Conservation (phyloP, 2,797 vertebrate genomes). For the Prunella strophiata region DNA sequence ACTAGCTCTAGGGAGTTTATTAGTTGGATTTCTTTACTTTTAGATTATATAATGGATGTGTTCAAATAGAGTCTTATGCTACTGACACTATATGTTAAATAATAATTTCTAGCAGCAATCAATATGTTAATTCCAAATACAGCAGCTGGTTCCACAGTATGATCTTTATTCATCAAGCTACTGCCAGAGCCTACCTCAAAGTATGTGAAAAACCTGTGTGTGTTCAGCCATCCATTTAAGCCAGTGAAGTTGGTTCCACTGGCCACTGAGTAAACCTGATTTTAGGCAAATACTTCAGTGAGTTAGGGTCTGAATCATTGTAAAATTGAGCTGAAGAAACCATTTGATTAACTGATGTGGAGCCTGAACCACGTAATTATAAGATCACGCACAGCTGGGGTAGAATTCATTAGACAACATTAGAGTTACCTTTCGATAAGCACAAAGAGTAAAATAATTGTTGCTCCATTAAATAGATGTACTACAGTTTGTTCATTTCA, state of each 20-base stretch:
- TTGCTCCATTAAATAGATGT: background rate
- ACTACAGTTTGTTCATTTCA: background rate
- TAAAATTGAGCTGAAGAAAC: conserved; percentile 13
- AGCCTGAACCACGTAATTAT: conserved; percentile 21
- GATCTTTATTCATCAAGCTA: background rate
- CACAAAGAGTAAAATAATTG: conserved; percentile 16
- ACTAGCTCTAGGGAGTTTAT: background rate
- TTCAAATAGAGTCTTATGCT: background rate
- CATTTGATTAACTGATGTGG: background rate
- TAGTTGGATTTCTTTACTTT: background rate
- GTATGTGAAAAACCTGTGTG: background rate
- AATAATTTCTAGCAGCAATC: conserved; percentile 14
- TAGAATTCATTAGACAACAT: conserved; percentile 36
- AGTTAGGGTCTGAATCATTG: background rate
- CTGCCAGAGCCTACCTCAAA: background rate
- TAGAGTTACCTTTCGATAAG: background rate
- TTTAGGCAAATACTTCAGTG: background rate
- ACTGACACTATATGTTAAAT: background rate
- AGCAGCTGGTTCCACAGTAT: background rate
- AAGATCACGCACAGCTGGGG: background rate
- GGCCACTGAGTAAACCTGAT: background rate
- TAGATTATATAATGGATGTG: background rate
- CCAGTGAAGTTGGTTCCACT: background rate
- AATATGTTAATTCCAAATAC: background rate
- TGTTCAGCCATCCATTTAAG: background rate